Evolutionary conservation across 2,113 vertebrate genomes (phyloP).

Genomic region (Lampris incognitus): DNA sequence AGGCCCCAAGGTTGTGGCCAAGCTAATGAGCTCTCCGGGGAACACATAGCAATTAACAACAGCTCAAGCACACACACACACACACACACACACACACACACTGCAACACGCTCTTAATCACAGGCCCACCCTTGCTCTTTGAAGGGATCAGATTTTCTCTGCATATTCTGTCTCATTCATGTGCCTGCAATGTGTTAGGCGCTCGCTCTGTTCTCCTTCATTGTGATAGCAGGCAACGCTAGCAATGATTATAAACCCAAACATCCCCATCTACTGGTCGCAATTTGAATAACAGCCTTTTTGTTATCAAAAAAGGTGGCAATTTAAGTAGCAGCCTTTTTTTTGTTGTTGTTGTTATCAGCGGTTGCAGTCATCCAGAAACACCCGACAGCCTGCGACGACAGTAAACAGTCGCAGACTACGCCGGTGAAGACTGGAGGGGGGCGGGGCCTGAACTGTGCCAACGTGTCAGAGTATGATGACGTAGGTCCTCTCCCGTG

Average conservation of each 20-base stretch:
- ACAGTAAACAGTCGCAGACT: conserved; percentile 45
- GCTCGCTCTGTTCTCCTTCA: background rate
- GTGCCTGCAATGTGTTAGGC: background rate
- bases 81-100: conserved; percentile 12
- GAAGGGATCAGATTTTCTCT: conserved; percentile 15
- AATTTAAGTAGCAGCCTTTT: conserved; percentile 63
- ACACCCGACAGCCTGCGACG: conserved; percentile 2
- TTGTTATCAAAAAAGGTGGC: conserved; percentile 22
- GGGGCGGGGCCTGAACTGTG: conserved; percentile 33
- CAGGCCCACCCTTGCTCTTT: background rate
- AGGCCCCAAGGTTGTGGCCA: conserved; percentile 44
- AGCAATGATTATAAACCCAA: conserved; percentile 42
- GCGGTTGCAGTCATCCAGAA: conserved; percentile 20
- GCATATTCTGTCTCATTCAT: conserved; percentile 12
- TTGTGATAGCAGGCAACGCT: conserved; percentile 28
- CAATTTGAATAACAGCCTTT: conserved; percentile 62
- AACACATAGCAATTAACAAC: conserved; percentile 18
- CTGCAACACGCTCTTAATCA: conserved; percentile 26
- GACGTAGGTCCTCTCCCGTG: conserved; percentile 32
- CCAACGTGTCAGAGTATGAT: conserved; percentile 36
- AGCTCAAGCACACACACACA: background rate
- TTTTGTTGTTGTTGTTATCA: conserved; percentile 8
- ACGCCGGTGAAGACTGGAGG: conserved; percentile 21
- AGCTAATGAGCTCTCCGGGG: conserved; percentile 43
- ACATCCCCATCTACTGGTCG: conserved; percentile 63